Evolutionary conservation across 2,797 vertebrate species (phyloP), one percentile per base, ranked within the genome.

Genomic region (Phrynocephalus vlangalii): DNA sequence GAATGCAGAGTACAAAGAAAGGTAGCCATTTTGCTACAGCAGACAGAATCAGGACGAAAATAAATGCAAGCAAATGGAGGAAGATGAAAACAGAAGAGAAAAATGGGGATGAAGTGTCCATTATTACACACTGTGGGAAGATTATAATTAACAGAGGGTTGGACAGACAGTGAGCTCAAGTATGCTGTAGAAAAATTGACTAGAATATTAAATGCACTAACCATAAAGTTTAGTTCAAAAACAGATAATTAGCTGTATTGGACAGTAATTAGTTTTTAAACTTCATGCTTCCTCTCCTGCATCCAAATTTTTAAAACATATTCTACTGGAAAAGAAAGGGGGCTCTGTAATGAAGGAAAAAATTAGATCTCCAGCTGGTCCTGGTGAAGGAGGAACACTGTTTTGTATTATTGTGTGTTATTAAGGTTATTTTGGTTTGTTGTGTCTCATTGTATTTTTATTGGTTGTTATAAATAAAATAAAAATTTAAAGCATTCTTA

Each of bases 11-110:
- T 88, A 94, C 91, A 94, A 93, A 93, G 93, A 95, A 92, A 95
- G 96, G 95, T 94, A 95, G 92, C 95, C 96, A 95, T 96, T 96
- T 94, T 95, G 87, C 93, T 95, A 94, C 95, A 95, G 93, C 82
- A 92, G 91, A 93, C 84, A 92, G 90, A 89, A 90, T 88, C 87
- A 95, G 91, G 82, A 93, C 90, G 88, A 93, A 90, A 79, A 91
- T 20, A 93, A 96, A 94, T 60, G 75, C 93, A 93, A 93, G 88
- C 90, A 94, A 93, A 91, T 87, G 72, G 87, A 95, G 83, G 71
- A 93, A 93, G 83, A 94, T 92, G 93, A 91, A 95, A 94, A 90
- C 4, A 8, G 67, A 67, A 82, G 38, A 71, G 56, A 78, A 86
- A 66, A 33, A 60, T 78, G 79, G 68, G 56, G 1, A 87, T 90